Conservation (phyloP, 2,888 invertebrate genomes). For the Bombyx huttoni region DNA sequence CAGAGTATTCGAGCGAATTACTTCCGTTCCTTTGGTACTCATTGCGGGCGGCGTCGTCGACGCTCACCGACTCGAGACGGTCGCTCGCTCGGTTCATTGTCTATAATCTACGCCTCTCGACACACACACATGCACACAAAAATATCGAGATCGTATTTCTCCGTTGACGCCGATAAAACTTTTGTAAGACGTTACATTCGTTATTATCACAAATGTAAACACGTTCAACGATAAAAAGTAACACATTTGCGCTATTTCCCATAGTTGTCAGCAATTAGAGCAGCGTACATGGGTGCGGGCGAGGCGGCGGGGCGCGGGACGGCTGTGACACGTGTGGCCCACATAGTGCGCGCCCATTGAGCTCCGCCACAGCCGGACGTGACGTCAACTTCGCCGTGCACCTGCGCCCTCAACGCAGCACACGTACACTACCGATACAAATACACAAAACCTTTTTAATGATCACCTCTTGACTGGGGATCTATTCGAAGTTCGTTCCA, state of each 20-base stretch:
- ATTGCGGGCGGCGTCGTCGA: constrained; percentile 2
- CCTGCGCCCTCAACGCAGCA: constrained; percentile 32
- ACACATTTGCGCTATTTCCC: constrained; percentile 62
- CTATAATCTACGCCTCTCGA: constrained; percentile 13
- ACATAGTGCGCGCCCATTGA: constrained; percentile 58
- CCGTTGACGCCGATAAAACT: constrained; percentile 17
- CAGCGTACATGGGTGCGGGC: constrained; percentile 38
- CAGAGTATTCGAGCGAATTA: constrained; percentile 30
- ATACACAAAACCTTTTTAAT: neutral
- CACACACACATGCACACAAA: constrained; percentile 2
- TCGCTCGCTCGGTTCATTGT: constrained; percentile 21
- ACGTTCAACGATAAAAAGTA: constrained; percentile 46
- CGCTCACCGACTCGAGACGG: neutral
- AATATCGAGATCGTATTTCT: constrained; percentile 1
- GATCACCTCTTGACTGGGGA: too few species aligned
- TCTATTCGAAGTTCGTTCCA: too few species aligned
- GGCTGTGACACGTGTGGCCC: constrained; percentile 62
- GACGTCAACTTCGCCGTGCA: constrained; percentile 39
- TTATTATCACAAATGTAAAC: constrained; percentile 49
- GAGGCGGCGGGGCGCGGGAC: constrained; percentile 16
- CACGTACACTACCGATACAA: neutral
- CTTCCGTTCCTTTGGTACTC: constrained; percentile 30
- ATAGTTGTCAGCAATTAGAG: constrained; percentile 65
- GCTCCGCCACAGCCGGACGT: constrained; percentile 47
- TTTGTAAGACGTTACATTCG: constrained; percentile 26